Conservation (phyloP, 1,140 invertebrate genomes). For the Magallana angulata region DNA sequence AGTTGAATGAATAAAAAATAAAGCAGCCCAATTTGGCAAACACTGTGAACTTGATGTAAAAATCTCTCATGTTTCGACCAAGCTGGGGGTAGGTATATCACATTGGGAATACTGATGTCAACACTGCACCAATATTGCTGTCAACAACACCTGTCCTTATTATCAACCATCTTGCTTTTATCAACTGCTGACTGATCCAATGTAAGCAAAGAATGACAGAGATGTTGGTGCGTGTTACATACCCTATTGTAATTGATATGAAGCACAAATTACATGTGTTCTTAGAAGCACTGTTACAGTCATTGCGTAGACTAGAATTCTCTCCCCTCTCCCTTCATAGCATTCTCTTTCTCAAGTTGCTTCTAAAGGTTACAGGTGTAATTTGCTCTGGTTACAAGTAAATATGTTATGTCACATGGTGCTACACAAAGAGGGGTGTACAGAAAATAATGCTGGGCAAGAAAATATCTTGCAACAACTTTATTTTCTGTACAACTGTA, state of each 20-base stretch:
- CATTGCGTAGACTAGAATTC: neutral
- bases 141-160: neutral
- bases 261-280: slow-evolving; percentile 12
- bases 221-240: neutral
- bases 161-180: too few relatives aligned
- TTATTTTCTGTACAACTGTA: slow-evolving; percentile 9
- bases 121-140: neutral
- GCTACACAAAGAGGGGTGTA: neutral
- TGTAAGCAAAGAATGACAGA: neutral
- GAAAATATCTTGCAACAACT: neutral
- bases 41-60: slow-evolving; percentile 27
- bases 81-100: slow-evolving; percentile 21
- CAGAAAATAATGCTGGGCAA: neutral
- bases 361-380: neutral
- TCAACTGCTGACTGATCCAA: neutral
- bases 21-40: slow-evolving; percentile 37
- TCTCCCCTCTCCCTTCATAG: neutral
- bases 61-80: slow-evolving; percentile 20
- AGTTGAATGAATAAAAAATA: slow-evolving; percentile 26
- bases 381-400: slow-evolving; percentile 28
- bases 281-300: neutral
- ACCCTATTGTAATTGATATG: slow-evolving; percentile 33
- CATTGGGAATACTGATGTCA: slow-evolving; percentile 19
- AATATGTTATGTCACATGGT: slow-evolving; percentile 31
- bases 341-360: neutral